Base-by-base conservation (phyloP, 2,113 vertebrate species). In the Paralichthys olivaceus region DNA sequence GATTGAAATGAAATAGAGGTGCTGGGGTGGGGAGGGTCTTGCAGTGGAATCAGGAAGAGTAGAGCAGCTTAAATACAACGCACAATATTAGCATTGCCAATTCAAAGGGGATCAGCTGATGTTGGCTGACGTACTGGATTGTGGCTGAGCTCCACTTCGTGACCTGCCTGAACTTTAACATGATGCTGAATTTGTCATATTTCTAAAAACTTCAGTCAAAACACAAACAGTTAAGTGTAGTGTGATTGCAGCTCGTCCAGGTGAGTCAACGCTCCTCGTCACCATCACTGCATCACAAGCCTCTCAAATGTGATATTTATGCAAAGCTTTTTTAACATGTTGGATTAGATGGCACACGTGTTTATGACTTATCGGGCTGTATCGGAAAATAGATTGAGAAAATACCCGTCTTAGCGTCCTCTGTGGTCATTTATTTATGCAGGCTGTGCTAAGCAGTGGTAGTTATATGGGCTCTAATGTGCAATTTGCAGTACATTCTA, bases 391-490 rank as follows among this genome's bases (percentile, higher is more conserved):
- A 57, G 69, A 75, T 78, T 59, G 64, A 23, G 43, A 72, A 85
- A 87, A 71, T 54, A 83, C 55, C 73, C 47, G 58, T 63, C 60
- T 54, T 32, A 25, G 34, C 66, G 28, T 65, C 40, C 58, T 72
- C 29, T 62, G 57, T 53, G 69, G 69, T 83, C 45, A 19, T 49
- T 15, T 49, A 17, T 64, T 72, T 59, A 57, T 43, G 32, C 37
- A 25, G 37, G 60, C 45, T 65, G 45, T 28, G 20, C 57, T 55
- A 60, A 76, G 53, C 77, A 62, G 40, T 70, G 79, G 19, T 86
- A 69, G 86, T 88, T 89, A 90, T n/a, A 60, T 37, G 2, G 6
- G 55, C 51, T 79, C 65, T 62, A 34, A 67, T 17, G 23, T 74
- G 37, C 53, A 78, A 51, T 80, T 15, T 89, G 62, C 23, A 0